phyloP scores from a whole-genome alignment of 2,797 vertebrate genomes.

The Microcaecilia unicolor region DNA sequence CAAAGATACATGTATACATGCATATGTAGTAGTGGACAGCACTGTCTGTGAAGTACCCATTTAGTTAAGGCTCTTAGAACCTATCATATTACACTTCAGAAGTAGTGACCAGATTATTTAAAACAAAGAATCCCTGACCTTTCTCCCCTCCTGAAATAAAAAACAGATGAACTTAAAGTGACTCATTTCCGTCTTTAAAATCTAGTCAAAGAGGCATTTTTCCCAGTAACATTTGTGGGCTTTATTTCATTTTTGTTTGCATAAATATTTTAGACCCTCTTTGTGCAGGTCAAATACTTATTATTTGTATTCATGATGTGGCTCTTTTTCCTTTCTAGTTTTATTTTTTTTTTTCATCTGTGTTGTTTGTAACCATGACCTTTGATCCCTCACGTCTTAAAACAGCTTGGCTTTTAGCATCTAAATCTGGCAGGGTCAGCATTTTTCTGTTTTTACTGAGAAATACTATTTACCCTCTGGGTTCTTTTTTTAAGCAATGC shows the following conservation, averaged over 20 bases:
- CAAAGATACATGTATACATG: constrained; percentile 29
- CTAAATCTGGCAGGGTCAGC: constrained; percentile 85
- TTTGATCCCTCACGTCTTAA: constrained; percentile 79
- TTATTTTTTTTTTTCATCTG: constrained; percentile 61
- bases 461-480: constrained; percentile 84
- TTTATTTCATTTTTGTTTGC: constrained; percentile 43
- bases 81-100: constrained; percentile 65
- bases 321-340: constrained; percentile 32
- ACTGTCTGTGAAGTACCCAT: constrained; percentile 49
- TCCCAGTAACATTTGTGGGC: constrained; percentile 25
- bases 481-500: constrained; percentile 84
- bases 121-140: constrained; percentile 74
- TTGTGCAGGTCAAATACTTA: constrained; percentile 40
- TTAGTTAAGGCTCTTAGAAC: constrained; percentile 54
- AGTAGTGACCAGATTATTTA: constrained; percentile 60
- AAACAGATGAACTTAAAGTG: constrained; percentile 80
- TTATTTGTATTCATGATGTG: constrained; percentile 30
- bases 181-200: constrained; percentile 79
- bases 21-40: constrained; percentile 18
- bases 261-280: constrained; percentile 41
- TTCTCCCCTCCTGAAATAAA: constrained; percentile 69
- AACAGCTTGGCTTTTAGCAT: constrained; percentile 82
- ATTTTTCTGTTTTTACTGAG: constrained; percentile 87
- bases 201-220: constrained; percentile 59
- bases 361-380: constrained; percentile 78